Evolutionary conservation across 2,888 invertebrate genomes (phyloP).

Genomic region (Andrena hattorfiana): DNA sequence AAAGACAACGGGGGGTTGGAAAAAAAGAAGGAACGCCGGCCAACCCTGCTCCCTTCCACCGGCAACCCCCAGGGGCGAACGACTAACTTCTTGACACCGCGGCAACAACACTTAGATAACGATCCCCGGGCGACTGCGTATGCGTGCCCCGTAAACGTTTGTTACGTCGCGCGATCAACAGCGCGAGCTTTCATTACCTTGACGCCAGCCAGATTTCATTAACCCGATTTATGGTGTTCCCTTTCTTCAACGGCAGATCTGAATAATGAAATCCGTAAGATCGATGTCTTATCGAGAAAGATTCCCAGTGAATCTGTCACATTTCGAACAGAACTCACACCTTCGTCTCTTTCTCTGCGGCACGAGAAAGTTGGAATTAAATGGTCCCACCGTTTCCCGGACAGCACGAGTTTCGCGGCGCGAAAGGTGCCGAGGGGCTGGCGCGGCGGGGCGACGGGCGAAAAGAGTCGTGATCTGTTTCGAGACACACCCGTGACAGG

Average conservation of each 20-base stretch:
- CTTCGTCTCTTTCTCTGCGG: not conserved
- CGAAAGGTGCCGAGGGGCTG: constrained; percentile 6
- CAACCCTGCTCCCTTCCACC: constrained; percentile 46
- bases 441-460: not conserved
- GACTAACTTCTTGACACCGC: constrained; percentile 79
- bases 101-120: constrained; percentile 79
- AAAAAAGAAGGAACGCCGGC: constrained; percentile 30
- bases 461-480: constrained; percentile 46
- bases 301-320: no score
- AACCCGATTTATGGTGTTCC: constrained; percentile 74
- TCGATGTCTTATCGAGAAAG: no score
- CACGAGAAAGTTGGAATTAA: constrained; percentile 16
- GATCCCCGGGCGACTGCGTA: constrained; percentile 74
- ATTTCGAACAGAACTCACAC: not conserved
- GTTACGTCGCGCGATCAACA: constrained; percentile 71
- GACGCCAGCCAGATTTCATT: constrained; percentile 77
- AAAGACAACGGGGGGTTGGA: constrained; percentile 71
- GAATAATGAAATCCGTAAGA: no score
- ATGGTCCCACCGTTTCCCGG: not conserved
- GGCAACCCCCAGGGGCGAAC: constrained; percentile 57
- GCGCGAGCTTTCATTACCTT: constrained; percentile 61
- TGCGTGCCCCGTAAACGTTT: constrained; percentile 83
- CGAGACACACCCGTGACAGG: constrained; percentile 59
- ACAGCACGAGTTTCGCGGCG: not conserved
- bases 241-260: no score